Conservation (phyloP, 2,888 invertebrate species). For the Nephrocerus scutellatus region DNA sequence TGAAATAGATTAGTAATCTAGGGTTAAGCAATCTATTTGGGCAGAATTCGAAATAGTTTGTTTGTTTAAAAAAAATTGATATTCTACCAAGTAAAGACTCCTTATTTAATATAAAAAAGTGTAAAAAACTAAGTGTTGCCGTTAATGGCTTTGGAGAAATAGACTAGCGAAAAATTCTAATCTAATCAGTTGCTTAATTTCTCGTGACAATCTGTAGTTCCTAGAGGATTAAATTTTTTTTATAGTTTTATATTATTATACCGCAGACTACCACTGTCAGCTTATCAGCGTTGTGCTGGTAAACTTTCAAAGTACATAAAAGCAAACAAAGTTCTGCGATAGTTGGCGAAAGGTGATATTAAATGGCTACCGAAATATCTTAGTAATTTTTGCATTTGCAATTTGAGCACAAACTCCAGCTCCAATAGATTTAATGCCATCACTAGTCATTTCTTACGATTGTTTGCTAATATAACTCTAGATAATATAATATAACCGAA, state of each 20-base stretch:
- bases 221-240: slow-evolving; percentile 3
- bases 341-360: slow-evolving; percentile 8
- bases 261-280: background rate
- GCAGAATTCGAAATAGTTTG: no score
- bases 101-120: no score
- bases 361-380: no score
- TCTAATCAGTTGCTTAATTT: slow-evolving; percentile 2
- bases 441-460: background rate
- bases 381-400: slow-evolving; percentile 1
- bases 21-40: no score
- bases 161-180: no score
- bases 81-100: no score
- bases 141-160: no score
- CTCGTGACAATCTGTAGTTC: slow-evolving; percentile 2
- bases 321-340: slow-evolving; percentile 4
- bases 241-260: slow-evolving; percentile 5
- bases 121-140: no score
- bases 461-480: background rate
- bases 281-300: background rate
- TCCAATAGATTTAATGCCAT: slow-evolving; percentile 5
- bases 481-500: no score
- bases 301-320: background rate
- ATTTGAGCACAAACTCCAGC: slow-evolving; percentile 3
- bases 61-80: no score
- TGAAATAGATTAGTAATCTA: no score